These are phyloP conservation scores for Todiramphus chloris DNA, from an alignment of 2,113 vertebrate genomes.

Conservation along the genomic window DNA sequence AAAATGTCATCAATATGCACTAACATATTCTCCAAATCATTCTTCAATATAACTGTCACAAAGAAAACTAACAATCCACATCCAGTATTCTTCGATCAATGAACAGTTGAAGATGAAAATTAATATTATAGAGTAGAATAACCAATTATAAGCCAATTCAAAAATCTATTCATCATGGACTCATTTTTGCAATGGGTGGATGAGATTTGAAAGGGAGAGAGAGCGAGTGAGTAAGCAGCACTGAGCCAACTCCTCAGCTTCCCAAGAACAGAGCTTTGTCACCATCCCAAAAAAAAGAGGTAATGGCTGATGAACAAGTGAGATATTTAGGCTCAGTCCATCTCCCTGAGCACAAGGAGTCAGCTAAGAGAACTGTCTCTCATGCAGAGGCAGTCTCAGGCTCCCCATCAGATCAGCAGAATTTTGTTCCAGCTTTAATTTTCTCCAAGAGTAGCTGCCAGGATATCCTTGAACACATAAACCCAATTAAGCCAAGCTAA, in stretches of 20 bases:
- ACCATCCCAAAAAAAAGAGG: neutral
- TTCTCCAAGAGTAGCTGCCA: conserved; percentile 44
- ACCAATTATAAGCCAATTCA: conserved; percentile 62
- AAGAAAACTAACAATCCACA: conserved; percentile 67
- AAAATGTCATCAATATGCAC: conserved; percentile 37
- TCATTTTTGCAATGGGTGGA: conserved; percentile 13
- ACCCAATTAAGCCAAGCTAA: conserved; percentile 59
- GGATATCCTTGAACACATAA: conserved; percentile 62
- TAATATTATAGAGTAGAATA: conserved; percentile 65
- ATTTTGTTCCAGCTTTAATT: conserved; percentile 56
- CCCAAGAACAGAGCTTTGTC: neutral
- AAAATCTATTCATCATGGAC: conserved; percentile 54
- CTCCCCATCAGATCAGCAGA: neutral
- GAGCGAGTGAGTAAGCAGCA: neutral
- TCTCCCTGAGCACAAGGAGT: neutral
- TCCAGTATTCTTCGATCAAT: conserved; percentile 65
- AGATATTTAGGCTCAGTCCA: neutral
- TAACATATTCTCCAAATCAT: conserved; percentile 42
- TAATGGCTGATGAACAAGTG: neutral
- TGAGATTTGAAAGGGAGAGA: conserved; percentile 9
- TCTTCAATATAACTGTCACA: conserved; percentile 48
- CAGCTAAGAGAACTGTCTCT: neutral
- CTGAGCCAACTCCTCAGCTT: neutral
- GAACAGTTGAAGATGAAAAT: conserved; percentile 69
- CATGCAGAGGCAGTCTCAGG: neutral